Base-by-base conservation (phyloP, 2,113 vertebrate genomes). In the Chaetorhynchus papuensis region DNA sequence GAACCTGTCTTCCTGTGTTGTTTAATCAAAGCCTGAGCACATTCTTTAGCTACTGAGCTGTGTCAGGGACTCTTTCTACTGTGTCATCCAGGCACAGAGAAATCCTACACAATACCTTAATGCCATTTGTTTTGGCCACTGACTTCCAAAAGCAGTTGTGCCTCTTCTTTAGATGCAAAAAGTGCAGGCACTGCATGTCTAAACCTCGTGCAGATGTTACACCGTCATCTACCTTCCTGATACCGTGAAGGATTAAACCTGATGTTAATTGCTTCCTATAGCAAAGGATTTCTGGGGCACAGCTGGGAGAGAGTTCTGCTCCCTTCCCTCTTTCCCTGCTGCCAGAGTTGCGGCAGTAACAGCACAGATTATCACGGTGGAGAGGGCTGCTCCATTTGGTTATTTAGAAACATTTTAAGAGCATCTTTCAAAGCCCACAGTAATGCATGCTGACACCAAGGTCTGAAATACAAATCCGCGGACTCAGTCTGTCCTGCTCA, bases 401-500 rank as follows among this genome's bases (percentile, higher is more conserved):
- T 95, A 81, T 95, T 95, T 92, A 93, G 72, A 84, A 94, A 76
- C 74, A 93, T 95, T 83, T 84, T 90, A 82, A 94, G 77, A 93
- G 45, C 88, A 89, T 93, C 69, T 94, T 89, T 96, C 80, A 84
- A 83, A 95, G 65, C 57, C 93, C 72, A 35, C 28, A 4, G 45
- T 94, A 94, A 96, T 84, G 83, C 64, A 53, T 42, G 2, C 15
- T 93, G 96, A 95, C 96, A 89, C 65, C 72, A 49, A 84, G 88
- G 88, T 74, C 83, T 95, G 87, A 86, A 89, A 90, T 4, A 16
- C 57, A 95, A 93, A 92, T 94, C 92, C 69, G 0, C 0, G 13
- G 94, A 87, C 45, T 92, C 21, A 7, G 61, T 78, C 76, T 94
- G 7, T 76, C 70, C 90, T 56, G 26, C 60, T 91, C 65, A 56